Evolutionary conservation across 2,113 vertebrate species (phyloP), one percentile per base, ranked within the genome.

Genomic region (Rana temporaria): DNA sequence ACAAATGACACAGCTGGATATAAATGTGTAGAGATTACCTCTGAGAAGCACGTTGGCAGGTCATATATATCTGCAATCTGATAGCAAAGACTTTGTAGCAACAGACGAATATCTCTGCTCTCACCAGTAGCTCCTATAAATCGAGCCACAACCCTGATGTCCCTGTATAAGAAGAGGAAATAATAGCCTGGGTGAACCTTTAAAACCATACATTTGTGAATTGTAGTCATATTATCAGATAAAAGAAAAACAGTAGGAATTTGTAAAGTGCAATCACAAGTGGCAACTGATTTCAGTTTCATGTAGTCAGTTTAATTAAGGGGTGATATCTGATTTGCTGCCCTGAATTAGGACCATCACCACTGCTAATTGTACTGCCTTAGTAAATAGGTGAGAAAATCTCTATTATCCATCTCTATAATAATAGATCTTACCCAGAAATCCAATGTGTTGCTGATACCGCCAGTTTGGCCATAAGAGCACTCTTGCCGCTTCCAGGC

Each of bases 401-500:
- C 34, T 38, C 34, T 38, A 38, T 38, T 5, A 38, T 38, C 26
- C 3, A 30, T 30, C 26, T 30, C 26, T 30, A 12, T 11, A 12
- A 15, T 17, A 20, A 0, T 17, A 12, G 6, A 56, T 20, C 88
- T 86, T 81, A 93, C 91, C 92, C 86, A 22, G 86, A 22, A 18
- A 92, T 85, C 90, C 91, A 92, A 1, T 84, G 75, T 24, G 89
- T 84, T 55, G 88, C 86, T 62, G 89, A 79, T 38, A 88, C 84
- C 17, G 91, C 88, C 42, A 86, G 72, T 53, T 88, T 89, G 30
- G 92, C 92, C 68, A 89, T 85, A 22, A 85, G 78, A 14, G 85
- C 82, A 86, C 89, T 93, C 85, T 92, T 94, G 7, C 92, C 92
- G 57, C 81, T 89, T 34, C 91, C 91, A 26, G 86, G 78, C 15